These are phyloP conservation scores for Pedionomus torquatus DNA, from an alignment of 2,113 vertebrate species.

Conservation along the genomic window DNA sequence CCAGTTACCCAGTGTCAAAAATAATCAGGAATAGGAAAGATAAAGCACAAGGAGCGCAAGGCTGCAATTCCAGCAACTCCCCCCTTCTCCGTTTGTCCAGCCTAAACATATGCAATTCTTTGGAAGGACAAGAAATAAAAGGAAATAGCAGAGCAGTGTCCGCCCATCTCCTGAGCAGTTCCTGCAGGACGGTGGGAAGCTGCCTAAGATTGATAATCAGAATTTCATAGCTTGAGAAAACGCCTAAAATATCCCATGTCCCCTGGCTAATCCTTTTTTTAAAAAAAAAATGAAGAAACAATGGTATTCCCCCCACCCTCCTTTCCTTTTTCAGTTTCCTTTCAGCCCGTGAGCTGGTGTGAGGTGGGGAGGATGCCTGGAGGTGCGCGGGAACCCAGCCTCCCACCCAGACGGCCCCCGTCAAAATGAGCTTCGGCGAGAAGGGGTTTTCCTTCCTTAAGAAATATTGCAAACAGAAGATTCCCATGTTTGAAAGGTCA, in stretches of 20 bases:
- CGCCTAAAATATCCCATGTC: background rate
- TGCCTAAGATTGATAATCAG: background rate
- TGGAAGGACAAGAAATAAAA: background rate
- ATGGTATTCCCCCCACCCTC: background rate
- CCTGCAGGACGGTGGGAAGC: background rate
- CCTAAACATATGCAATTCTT: background rate
- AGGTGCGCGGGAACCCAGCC: background rate
- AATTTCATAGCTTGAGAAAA: background rate
- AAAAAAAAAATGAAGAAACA: background rate
- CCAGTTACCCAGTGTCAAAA: conserved; percentile 48
- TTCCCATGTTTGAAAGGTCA: conserved; percentile 74
- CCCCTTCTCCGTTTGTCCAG: conserved; percentile 3
- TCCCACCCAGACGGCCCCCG: background rate
- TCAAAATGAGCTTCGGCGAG: background rate
- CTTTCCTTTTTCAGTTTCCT: background rate
- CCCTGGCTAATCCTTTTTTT: background rate
- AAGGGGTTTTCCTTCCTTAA: conserved; percentile 44
- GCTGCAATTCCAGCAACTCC: background rate
- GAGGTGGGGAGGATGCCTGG: accelerated
- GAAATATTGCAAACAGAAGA: conserved; percentile 61
- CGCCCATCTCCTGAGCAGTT: background rate
- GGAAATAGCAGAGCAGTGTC: background rate
- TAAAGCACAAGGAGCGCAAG: background rate
- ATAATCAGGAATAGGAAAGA: conserved; percentile 30
- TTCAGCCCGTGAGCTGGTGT: accelerated